Evolutionary conservation across 2,113 vertebrate genomes (phyloP).

Genomic region (Ramphastos sulfuratus): DNA sequence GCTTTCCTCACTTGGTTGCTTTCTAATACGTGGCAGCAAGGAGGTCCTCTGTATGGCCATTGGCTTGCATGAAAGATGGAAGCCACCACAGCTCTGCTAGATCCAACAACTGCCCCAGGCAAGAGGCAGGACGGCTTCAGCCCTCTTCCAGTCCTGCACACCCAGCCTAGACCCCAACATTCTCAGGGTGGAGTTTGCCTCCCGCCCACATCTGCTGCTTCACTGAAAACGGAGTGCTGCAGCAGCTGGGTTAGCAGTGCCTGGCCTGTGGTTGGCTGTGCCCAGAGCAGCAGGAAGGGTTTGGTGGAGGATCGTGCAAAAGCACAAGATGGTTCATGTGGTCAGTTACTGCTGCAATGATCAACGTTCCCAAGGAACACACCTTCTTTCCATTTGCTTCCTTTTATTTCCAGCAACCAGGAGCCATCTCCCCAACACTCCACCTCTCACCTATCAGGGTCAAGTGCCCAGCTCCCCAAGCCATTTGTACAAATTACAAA

Average conservation of each 20-base stretch:
- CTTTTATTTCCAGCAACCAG: background rate
- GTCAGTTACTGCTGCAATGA: background rate
- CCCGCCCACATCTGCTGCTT: background rate
- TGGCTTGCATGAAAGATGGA: accelerated
- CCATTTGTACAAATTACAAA: background rate
- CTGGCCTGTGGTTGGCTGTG: accelerated
- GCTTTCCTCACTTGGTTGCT: background rate
- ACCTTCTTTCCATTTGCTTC: background rate
- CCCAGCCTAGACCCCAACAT: background rate
- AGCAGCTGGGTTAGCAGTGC: background rate
- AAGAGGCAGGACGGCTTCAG: background rate
- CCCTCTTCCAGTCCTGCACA: background rate
- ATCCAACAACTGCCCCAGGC: background rate
- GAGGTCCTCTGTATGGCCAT: background rate
- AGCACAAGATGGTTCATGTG: background rate
- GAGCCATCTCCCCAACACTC: background rate
- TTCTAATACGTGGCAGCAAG: background rate
- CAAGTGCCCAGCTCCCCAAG: background rate
- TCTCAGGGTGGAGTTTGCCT: background rate
- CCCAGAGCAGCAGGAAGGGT: background rate
- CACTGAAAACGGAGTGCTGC: accelerated
- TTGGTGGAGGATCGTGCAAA: background rate
- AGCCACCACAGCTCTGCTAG: background rate
- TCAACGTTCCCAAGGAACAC: background rate
- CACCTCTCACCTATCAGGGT: background rate